Evolutionary conservation across 2,888 invertebrate species (phyloP), one percentile per base, ranked within the genome.

Genomic region (Ochropacha duplaris): DNA sequence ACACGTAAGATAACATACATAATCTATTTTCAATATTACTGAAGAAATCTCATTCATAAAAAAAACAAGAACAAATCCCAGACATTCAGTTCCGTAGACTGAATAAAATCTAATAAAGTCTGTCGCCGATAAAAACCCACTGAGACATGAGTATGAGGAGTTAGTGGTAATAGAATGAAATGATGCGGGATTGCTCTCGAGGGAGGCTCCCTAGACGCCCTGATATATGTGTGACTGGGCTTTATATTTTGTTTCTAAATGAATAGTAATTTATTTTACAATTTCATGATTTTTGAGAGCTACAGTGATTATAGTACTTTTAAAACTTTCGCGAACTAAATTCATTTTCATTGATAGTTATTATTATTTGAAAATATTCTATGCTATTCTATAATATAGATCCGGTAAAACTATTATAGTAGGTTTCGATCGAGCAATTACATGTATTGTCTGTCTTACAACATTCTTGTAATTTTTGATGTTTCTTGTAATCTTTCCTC

Each of bases 31-130:
- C 36, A 44, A 44, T 44, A 44, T 44, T 6, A 44, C 44, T 44
- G 9, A 44, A 44, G 44, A 44, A n/a, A 34, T 34, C 34, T 2
- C 34, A 4, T 16, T 14, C 28, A 31, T 28, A 16, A 52, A 52
- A 31, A 52, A 52, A 16, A 52, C 6, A 34, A 31, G 22, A 34
- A 52, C 31, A n/a, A 31, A 34, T 9, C 31, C 19, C 19, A 31
- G 31, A 52, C 31, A 28, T 22, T 16, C 52, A 52, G 52, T 75
- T 74, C 78, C 76, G 65, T 79, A 87, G 88, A 87, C 88, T 81
- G 88, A 68, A 79, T 67, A 59, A 76, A 89, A 90, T 90, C 81
- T 86, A 90, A 90, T 90, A 90, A 90, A 69, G 69, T 69, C 72
- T 71, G 75, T 73, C 67, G 58, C 65, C 76, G 36, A 36, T 14